Percentiles rank a stretch among this genome's conserved stretches.
Evolutionary conservation across 2,888 invertebrate species (phyloP).

Genomic region (Hoplodrina ambigua): DNA sequence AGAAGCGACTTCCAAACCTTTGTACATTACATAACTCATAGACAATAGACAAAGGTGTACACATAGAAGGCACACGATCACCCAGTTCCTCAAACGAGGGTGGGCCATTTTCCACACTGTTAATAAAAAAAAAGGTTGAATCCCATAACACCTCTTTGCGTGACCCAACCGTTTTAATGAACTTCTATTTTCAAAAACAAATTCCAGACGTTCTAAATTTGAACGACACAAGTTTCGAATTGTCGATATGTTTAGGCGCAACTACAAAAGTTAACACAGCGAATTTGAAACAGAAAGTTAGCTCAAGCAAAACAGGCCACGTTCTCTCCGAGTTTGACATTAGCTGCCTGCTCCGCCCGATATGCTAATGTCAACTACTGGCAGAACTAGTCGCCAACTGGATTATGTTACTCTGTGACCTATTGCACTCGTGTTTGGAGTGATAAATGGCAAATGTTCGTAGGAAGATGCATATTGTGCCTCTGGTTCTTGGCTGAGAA

Average conservation of each 20-base stretch:
- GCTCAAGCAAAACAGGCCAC: slow-evolving; percentile 21
- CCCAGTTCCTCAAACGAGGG: too few species aligned
- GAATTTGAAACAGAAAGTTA: slow-evolving; percentile 37
- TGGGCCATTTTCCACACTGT: too few species aligned
- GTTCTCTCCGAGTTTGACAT: slow-evolving; percentile 54
- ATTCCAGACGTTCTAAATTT: not conserved
- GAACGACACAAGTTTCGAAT: not conserved
- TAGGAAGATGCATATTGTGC: not conserved
- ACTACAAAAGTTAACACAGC: slow-evolving; percentile 4
- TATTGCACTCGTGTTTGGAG: slow-evolving; percentile 32
- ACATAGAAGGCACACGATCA: too few species aligned
- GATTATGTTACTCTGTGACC: slow-evolving; percentile 44
- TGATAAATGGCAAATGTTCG: slow-evolving; percentile 32
- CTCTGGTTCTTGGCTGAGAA: slow-evolving; percentile 1
- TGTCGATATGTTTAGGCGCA: not conserved
- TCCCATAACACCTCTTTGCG: too few species aligned
- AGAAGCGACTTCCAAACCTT: not conserved
- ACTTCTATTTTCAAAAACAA: not conserved
- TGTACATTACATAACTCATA: not conserved
- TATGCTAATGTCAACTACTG: slow-evolving; percentile 57
- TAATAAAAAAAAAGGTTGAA: too few species aligned
- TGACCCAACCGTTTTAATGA: too few species aligned
- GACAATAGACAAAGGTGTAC: too few species aligned
- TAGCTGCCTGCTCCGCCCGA: slow-evolving; percentile 47
- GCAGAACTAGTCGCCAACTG: slow-evolving; percentile 41